Base-by-base conservation (phyloP, 2,888 invertebrate species). In the Heliconius erato region DNA sequence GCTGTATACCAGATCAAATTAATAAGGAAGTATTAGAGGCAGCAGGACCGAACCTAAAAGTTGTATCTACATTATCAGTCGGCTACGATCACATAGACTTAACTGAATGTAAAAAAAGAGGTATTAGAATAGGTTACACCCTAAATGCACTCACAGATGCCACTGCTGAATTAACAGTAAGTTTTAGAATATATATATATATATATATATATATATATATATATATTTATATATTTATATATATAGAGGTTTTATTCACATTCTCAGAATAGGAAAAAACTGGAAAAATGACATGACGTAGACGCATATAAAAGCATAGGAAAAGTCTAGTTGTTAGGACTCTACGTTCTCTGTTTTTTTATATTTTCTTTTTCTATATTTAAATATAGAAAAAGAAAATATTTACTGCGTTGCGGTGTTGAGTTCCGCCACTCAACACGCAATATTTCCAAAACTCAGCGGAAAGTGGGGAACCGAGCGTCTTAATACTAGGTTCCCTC, bases 71-170 rank as follows among this genome's bases (percentile, higher is more conserved):
- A 0, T 98, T 99, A 96, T 99, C 99, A 0, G 99, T 98, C 3
- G 99, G 99, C 0, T 97, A 97, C 89, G 98, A 99, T 88, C 99
- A 99, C 90, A 97, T 99, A 83, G 98, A 99, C 91, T 89, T 99
- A 3, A 90, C 92, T 0, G 98, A 97, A 89, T 97, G 99, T 86
- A 97, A 96, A 89, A 97, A 96, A 87, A 96, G 97, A 85, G 97
- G 97, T 2, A 97, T 99, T 83, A 96, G 96, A 87, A 96, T 99
- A 72, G 99, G 99, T 0, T 98, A 98, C 88, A 99, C 99, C 0
- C 99, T 99, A 1, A 97, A 98, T 88, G 98, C 99, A 1, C 93
- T 99, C 26, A 98, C 98, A 0, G 98, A 98, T 95, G 98, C 99
- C 4, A 98, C 98, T 0, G 99, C 99, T 1, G 99, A 99, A 93